These are phyloP conservation scores for Lates japonicus DNA, from an alignment of 2,797 vertebrate genomes.

Conservation along the genomic window DNA sequence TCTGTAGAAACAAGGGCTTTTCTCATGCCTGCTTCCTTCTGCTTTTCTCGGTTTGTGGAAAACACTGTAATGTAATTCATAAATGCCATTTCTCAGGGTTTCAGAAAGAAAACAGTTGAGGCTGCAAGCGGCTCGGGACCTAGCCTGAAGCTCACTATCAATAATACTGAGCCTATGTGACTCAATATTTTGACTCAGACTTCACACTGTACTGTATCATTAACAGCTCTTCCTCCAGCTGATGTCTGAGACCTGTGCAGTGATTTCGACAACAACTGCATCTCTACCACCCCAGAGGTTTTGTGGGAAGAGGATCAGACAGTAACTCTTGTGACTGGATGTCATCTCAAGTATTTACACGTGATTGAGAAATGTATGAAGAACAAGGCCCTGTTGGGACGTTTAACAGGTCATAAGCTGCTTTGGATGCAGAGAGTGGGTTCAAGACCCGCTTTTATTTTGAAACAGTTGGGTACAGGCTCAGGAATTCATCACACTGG, in stretches of 20 bases:
- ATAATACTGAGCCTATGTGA: slow-evolving; percentile 71
- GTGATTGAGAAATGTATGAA: background rate
- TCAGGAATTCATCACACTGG: slow-evolving; percentile 12
- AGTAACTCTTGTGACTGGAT: slow-evolving; percentile 2
- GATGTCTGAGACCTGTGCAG: slow-evolving; percentile 24
- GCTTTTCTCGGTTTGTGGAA: slow-evolving; percentile 29
- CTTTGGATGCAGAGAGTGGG: background rate
- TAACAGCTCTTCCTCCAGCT: slow-evolving; percentile 25
- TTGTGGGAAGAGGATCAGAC: slow-evolving; percentile 4
- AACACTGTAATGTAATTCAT: slow-evolving; percentile 48
- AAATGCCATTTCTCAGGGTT: slow-evolving; percentile 43
- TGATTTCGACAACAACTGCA: slow-evolving; percentile 3
- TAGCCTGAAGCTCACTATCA: slow-evolving; percentile 46
- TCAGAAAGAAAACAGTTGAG: slow-evolving; percentile 47
- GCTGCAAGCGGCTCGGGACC: no score
- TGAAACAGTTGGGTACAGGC: background rate
- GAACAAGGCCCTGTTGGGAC: slow-evolving; percentile 7
- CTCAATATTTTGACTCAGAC: slow-evolving; percentile 38
- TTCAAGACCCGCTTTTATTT: background rate
- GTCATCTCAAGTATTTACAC: slow-evolving; percentile 1
- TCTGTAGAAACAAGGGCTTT: background rate
- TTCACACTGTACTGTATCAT: slow-evolving; percentile 29
- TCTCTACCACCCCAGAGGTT: background rate
- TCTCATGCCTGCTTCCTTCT: slow-evolving; percentile 9
- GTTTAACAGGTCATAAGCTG: background rate